Conservation (phyloP, 1,140 invertebrate genomes). For the Sinella curviseta region DNA sequence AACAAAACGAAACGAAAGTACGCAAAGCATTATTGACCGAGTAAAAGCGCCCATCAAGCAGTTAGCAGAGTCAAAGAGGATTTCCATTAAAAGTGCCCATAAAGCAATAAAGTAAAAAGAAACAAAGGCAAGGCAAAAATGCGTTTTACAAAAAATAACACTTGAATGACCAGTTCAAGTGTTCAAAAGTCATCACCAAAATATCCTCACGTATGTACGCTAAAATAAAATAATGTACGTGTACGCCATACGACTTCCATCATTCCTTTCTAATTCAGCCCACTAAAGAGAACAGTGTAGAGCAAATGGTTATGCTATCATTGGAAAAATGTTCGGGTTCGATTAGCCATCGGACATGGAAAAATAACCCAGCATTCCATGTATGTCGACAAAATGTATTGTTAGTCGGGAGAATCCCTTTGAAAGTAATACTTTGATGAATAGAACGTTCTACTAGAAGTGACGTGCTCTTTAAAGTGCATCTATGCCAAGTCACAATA, state of each 20-base stretch:
- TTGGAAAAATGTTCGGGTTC: not conserved
- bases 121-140: not conserved
- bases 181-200: not conserved
- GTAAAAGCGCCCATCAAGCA: not conserved
- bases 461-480: slow-evolving; percentile 3
- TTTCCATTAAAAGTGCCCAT: not conserved
- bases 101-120: not conserved
- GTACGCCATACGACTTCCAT: not conserved
- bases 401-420: slow-evolving; percentile 12
- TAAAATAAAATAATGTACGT: no score
- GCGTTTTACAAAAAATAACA: not conserved
- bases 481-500: not conserved
- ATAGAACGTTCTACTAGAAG: not conserved
- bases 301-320: slow-evolving; percentile 16
- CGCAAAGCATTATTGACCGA: not conserved
- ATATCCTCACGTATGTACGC: not conserved
- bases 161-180: not conserved
- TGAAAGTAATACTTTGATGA: slow-evolving; percentile 22
- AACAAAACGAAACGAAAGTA: not conserved
- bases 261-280: no score
- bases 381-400: not conserved
- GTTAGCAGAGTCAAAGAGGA: no score
- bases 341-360: not conserved
- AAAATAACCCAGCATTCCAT: not conserved
- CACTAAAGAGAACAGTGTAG: not conserved